A percentile compares a stretch with the other conserved stretches of the same genome.
Evolutionary conservation across 2,113 vertebrate genomes (phyloP).

Genomic region (Polypterus senegalus): DNA sequence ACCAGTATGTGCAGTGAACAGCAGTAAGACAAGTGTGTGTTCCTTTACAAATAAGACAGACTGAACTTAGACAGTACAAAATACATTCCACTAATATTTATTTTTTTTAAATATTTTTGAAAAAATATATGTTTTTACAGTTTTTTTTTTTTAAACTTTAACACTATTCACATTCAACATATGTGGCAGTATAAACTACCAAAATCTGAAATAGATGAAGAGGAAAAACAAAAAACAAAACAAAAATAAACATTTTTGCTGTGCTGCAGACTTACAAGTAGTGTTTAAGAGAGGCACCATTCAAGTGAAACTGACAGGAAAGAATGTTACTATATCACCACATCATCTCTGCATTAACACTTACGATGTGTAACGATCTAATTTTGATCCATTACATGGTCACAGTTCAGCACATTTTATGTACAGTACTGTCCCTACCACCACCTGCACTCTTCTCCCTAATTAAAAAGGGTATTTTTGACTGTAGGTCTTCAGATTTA

Average conservation of each 20-base stretch:
- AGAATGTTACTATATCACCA: too few species aligned
- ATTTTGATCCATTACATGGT: too few species aligned
- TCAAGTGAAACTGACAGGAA: conserved; percentile 42
- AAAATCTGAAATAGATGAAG: conserved; percentile 62
- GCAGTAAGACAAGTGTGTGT: too few species aligned
- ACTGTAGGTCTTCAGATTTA: too few species aligned
- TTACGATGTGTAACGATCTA: too few species aligned
- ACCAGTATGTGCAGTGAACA: too few species aligned
- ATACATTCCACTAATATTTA: conserved; percentile 76
- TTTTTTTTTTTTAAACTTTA: conserved; percentile 56
- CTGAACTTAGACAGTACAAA: too few species aligned
- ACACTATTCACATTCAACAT: conserved; percentile 79
- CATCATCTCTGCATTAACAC: conserved; percentile 1
- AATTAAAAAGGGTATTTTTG: too few species aligned
- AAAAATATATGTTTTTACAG: conserved; percentile 72
- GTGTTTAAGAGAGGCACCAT: conserved; percentile 55
- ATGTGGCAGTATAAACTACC: conserved; percentile 64
- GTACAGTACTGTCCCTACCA: too few species aligned
- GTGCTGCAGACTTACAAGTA: conserved; percentile 59
- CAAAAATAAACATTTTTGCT: conserved; percentile 41
- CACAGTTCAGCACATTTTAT: too few species aligned
- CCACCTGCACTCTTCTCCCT: too few species aligned
- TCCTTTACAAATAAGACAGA: too few species aligned
- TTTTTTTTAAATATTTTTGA: conserved; percentile 80
- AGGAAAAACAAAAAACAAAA: conserved; percentile 60